Evolutionary conservation across 1,140 invertebrate species (phyloP), one percentile per base, ranked within the genome.

Genomic region (Vollenhovia emeryi): DNA sequence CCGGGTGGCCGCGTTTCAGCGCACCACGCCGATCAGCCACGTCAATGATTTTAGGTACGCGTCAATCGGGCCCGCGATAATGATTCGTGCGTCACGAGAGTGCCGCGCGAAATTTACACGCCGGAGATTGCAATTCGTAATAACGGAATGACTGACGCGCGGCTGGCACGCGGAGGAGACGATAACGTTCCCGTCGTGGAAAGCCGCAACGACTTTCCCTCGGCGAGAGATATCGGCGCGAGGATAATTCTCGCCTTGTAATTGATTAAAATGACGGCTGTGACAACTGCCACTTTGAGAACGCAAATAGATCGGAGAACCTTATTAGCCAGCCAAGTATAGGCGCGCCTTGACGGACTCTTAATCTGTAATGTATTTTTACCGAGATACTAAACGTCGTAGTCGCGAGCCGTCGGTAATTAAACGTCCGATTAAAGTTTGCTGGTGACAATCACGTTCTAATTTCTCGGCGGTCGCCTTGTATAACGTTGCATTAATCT

Each of bases 31-130:
- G 36, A 57, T 76, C 27, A 15, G 13, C 40, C 55, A n/a, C 40
- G 69, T 52, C 69, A 45, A 76, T 76, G 74, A 75, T 76, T 62
- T 76, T 62, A 62, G 74, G 40, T 62, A 30, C 57, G 15, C 74
- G 74, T 76, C 74, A 76, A 76, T 76, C 74, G 27, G 18, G 45
- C 55, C 62, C n/a, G 40, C 57, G 18, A 21, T 60, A 76, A 62
- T 30, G 55, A 74, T 74, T 21, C 60, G 21, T 59, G 52, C 50
- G 73, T 75, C 73, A 60, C 36, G 36, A 43, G 18, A 59, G 36
- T 11, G 50, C 18, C 18, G 57, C 57, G 43, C 62, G 52, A 60
- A 75, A 75, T 60, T 75, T 43, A 60, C 15, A 43, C 52, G 9
- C 33, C 24, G 55, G 33, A 76, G 24, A 76, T 76, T 43, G 55